Conservation (phyloP, 1,140 invertebrate species). For the Lepidostoma basale region DNA sequence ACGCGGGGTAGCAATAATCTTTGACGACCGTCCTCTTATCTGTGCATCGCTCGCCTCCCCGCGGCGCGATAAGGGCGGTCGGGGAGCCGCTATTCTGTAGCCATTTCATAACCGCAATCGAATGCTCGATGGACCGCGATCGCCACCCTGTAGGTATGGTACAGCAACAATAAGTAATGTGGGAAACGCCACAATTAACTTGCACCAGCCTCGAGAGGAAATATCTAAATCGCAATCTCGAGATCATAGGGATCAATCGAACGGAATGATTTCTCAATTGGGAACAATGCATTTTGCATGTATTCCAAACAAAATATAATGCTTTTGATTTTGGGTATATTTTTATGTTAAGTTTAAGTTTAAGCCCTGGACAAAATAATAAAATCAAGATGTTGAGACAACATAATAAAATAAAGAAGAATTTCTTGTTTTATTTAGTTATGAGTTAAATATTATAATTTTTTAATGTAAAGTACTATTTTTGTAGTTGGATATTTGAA, state of each 20-base stretch:
- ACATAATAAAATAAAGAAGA: no score
- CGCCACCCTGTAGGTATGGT: slow-evolving; percentile 25
- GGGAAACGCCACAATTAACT: slow-evolving; percentile 41
- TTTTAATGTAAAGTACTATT: no score
- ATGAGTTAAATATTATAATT: no score
- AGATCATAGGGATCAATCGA: background rate
- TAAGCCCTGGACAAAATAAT: no score
- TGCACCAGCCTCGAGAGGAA: slow-evolving; percentile 14
- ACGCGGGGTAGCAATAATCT: background rate
- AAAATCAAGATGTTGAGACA: no score
- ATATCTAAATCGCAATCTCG: background rate
- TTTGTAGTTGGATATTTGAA: no score
- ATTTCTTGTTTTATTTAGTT: no score
- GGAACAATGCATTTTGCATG: background rate
- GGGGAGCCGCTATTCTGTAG: slow-evolving; percentile 25
- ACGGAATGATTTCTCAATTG: slow-evolving; percentile 4
- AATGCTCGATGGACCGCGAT: slow-evolving; percentile 35
- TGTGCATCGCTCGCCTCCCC: slow-evolving; percentile 30
- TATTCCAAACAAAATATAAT: background rate
- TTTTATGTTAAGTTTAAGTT: no score
- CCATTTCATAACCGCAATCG: slow-evolving; percentile 32
- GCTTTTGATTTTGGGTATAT: no score
- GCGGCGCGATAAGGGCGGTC: background rate
- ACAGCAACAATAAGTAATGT: slow-evolving; percentile 17
- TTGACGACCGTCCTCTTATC: slow-evolving; percentile 38